These are phyloP conservation scores for Lutraria lutraria DNA, from an alignment of 2,888 invertebrate genomes.

Conservation along the genomic window DNA sequence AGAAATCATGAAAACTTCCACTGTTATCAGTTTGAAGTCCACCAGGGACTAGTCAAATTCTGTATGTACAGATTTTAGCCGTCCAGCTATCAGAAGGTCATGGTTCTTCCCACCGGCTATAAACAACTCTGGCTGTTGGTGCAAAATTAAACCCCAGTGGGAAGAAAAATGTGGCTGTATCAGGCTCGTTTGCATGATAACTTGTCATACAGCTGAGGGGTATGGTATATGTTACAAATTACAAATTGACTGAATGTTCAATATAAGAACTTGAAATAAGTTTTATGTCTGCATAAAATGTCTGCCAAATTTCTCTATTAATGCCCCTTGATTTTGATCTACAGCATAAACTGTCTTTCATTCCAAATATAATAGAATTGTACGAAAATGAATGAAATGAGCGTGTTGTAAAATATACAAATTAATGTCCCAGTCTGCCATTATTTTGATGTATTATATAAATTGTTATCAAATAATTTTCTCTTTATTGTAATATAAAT, in stretches of 20 bases:
- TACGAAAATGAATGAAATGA: neutral
- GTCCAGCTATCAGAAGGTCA: no score
- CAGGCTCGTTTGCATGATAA: no score
- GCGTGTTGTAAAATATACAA: neutral
- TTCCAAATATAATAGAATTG: neutral
- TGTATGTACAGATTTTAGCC: no score
- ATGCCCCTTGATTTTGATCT: neutral
- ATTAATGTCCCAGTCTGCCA: neutral
- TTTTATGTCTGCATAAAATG: neutral
- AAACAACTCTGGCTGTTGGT: no score
- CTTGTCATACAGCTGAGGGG: no score
- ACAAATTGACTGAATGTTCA: neutral
- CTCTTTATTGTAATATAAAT: neutral
- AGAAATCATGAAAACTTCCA: no score
- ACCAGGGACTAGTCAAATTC: no score
- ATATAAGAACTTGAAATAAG: neutral
- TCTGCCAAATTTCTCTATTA: neutral
- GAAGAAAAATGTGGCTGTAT: no score
- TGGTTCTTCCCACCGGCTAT: no score
- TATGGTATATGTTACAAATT: no score
- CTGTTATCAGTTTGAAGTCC: no score
- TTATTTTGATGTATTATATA: neutral
- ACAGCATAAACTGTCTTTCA: neutral
- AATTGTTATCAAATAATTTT: neutral
- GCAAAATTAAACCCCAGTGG: no score